Conservation (phyloP, 2,113 vertebrate species). For the Aix galericulata region DNA sequence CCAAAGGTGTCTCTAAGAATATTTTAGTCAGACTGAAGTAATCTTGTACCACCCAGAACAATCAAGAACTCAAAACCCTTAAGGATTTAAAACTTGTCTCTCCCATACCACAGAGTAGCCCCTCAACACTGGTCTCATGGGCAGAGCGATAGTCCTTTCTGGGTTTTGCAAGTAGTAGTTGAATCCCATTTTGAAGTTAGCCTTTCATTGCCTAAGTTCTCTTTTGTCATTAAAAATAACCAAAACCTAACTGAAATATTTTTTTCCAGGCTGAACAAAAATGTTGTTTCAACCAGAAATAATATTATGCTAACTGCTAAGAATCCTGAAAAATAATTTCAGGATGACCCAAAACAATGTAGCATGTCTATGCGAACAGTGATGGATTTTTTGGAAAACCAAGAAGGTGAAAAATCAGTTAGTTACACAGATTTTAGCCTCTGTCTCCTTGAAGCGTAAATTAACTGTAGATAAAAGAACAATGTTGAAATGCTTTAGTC, state of each 20-base stretch:
- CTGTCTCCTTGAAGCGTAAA: neutral
- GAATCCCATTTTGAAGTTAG: neutral
- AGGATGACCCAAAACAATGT: neutral
- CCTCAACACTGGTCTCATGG: neutral
- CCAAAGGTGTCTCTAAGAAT: neutral
- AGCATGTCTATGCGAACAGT: neutral
- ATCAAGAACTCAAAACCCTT: neutral
- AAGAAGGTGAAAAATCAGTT: constrained; percentile 6
- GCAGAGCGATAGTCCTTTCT: neutral
- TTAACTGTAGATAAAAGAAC: constrained; percentile 15
- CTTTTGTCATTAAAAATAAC: neutral
- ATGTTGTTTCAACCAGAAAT: neutral
- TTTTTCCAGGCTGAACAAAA: neutral
- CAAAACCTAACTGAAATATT: neutral
- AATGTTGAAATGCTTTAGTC: constrained; percentile 17
- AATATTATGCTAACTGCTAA: neutral
- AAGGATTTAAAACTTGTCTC: neutral
- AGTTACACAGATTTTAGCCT: constrained; percentile 9
- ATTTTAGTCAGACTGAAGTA: neutral
- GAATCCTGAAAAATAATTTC: neutral
- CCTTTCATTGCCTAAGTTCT: neutral
- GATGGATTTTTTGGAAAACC: neutral
- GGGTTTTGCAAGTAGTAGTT: neutral
- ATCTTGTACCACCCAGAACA: neutral
- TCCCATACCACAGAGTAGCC: neutral